These are phyloP conservation scores for Rhingia rostrata DNA, from an alignment of 2,888 invertebrate species.

Conservation along the genomic window DNA sequence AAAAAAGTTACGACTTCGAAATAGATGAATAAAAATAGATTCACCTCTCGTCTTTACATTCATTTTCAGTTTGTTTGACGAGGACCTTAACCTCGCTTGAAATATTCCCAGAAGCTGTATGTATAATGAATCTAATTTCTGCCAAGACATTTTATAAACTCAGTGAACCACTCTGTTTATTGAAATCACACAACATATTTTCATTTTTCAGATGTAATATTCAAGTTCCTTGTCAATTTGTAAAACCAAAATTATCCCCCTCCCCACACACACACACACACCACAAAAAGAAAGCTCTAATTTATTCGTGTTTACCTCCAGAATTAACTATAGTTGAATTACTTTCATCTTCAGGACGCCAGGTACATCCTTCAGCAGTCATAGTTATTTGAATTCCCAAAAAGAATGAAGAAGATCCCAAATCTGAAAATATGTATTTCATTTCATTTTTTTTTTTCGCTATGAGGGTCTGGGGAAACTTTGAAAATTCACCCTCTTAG, in stretches of 20 bases:
- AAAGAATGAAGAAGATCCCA: constrained; percentile 4
- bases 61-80: too few species aligned
- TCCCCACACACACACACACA: background rate
- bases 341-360: background rate
- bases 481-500: constrained; percentile 61
- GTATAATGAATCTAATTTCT: background rate
- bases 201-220: background rate
- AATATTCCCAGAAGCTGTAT: background rate
- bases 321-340: constrained; percentile 37
- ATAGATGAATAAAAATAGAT: too few species aligned
- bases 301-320: constrained; percentile 35
- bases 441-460: background rate
- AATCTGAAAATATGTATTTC: constrained; percentile 29
- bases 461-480: constrained; percentile 47
- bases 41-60: too few species aligned
- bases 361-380: constrained; percentile 5
- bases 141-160: background rate
- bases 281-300: constrained; percentile 21
- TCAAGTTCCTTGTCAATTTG: background rate
- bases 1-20: too few species aligned
- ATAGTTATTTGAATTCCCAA: constrained; percentile 45
- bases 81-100: too few species aligned
- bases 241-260: background rate
- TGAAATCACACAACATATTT: background rate
- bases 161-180: background rate